Base-by-base conservation (phyloP, 1,140 invertebrate species). In the Meloidogyne hapla region DNA sequence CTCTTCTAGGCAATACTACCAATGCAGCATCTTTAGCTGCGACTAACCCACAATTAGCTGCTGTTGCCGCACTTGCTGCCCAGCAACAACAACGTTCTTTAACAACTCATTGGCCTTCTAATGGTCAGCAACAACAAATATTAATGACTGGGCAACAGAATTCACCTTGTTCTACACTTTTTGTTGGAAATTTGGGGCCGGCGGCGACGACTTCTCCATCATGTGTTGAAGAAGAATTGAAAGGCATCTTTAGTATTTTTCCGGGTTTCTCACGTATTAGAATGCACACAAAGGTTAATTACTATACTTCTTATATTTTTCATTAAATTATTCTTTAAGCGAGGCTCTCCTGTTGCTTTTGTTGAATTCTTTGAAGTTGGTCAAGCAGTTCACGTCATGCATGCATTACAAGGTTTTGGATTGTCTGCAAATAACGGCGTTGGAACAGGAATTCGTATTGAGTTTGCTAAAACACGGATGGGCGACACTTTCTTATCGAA, bases 391-490 rank as follows among this genome's bases (percentile, higher is more conserved):
- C 91, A 93, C 85, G 94, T 94, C 83, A 92, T 96, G 92, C 91
- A 92, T 83, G 91, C 92, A 83, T 92, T 98, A 81, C 94, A 97
- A 89, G 95, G 94, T 87, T 61, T 33, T 73, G 70, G 56, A n/a
- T 93, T 94, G 88, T 91, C 97, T 80, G 91, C 94, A 87, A 94
- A 94, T 88, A 96, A 94, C 77, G 95, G 96, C 88, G 91, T 93
- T 82, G 94, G 94, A 85, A 77, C 38, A 38, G 93, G 94, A 87
- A 95, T 98, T 88, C 92, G 94, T 89, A 95, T 97, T 89, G 95
- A 98, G 91, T 97, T 94, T 91, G 95, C 95, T 88, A 94, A 95
- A 91, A 94, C 93, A 90, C 96, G 96, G 91, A 96, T 97, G 94
- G 91, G 91, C 78, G 93, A 94, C 5, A 61, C 42, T 25, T 33